These are phyloP conservation scores for Apodemia mormo DNA, from an alignment of 2,888 invertebrate species.

Conservation along the genomic window DNA sequence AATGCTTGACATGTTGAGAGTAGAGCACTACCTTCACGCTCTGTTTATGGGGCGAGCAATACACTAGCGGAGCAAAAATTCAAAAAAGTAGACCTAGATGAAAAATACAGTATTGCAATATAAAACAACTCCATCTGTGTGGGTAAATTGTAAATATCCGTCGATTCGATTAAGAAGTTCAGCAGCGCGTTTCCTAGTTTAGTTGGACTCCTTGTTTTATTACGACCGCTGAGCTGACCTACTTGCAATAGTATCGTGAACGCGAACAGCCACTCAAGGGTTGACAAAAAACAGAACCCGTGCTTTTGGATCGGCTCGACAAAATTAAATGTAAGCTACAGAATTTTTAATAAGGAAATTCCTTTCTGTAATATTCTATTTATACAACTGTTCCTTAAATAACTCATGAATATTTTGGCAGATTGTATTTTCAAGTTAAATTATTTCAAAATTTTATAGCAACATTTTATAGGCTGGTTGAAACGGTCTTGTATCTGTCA, in stretches of 20 bases:
- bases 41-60: too few relatives aligned
- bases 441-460: too few relatives aligned
- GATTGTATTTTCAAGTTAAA: too few relatives aligned
- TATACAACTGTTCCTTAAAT: too few relatives aligned
- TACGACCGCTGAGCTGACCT: conserved; percentile 45
- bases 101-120: background rate
- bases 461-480: too few relatives aligned
- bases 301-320: background rate
- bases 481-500: too few relatives aligned
- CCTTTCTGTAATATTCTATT: background rate
- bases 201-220: conserved; percentile 40
- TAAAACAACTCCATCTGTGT: background rate
- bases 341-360: background rate
- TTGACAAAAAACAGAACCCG: conserved; percentile 45
- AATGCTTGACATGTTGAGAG: too few relatives aligned
- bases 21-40: too few relatives aligned
- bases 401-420: too few relatives aligned
- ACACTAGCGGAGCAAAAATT: too few relatives aligned
- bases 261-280: conserved; percentile 47
- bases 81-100: background rate
- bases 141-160: conserved; percentile 1
- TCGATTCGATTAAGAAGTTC: conserved; percentile 8
- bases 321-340: background rate
- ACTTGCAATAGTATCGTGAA: conserved; percentile 48
- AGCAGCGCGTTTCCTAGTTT: conserved; percentile 33